Percentiles rank a stretch among this genome's conserved stretches.
Conservation (phyloP, 2,888 invertebrate species). For the Xylota sylvarum region DNA sequence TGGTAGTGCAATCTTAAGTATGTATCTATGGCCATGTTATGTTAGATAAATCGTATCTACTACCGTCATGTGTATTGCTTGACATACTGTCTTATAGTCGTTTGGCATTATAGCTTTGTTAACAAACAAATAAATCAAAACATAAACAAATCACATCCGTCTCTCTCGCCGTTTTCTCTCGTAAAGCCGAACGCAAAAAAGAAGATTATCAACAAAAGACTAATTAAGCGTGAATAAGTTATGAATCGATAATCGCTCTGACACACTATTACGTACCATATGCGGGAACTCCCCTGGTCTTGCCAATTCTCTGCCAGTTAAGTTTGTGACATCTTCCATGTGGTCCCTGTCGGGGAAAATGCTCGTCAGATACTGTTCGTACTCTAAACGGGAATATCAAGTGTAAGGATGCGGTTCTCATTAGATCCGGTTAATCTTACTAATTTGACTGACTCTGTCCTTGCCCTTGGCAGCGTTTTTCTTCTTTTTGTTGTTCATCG, state of each 20-base stretch:
- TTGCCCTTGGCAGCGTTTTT: constrained; percentile 7
- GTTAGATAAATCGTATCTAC: no score
- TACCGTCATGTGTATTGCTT: background rate
- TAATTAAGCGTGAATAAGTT: constrained; percentile 9
- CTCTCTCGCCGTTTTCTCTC: background rate
- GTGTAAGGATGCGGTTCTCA: background rate
- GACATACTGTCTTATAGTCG: background rate
- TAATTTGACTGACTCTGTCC: constrained; percentile 64
- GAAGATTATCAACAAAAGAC: background rate
- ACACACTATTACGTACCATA: constrained; percentile 80
- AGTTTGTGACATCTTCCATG: constrained; percentile 81
- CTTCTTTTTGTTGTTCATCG: constrained; percentile 38
- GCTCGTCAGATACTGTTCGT: constrained; percentile 81
- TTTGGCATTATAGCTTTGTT: background rate
- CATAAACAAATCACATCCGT: constrained; percentile 1
- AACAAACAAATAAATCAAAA: background rate
- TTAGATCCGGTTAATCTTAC: constrained; percentile 33
- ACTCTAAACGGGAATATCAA: constrained; percentile 79
- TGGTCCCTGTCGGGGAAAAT: constrained; percentile 81
- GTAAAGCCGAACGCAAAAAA: background rate
- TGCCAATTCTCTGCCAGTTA: constrained; percentile 82
- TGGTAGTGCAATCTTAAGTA: no score
- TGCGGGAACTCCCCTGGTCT: constrained; percentile 83
- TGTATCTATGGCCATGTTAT: no score
- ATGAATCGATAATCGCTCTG: background rate